Evolutionary conservation across 2,113 vertebrate species (phyloP).

Genomic region (Psittacus erithacus): DNA sequence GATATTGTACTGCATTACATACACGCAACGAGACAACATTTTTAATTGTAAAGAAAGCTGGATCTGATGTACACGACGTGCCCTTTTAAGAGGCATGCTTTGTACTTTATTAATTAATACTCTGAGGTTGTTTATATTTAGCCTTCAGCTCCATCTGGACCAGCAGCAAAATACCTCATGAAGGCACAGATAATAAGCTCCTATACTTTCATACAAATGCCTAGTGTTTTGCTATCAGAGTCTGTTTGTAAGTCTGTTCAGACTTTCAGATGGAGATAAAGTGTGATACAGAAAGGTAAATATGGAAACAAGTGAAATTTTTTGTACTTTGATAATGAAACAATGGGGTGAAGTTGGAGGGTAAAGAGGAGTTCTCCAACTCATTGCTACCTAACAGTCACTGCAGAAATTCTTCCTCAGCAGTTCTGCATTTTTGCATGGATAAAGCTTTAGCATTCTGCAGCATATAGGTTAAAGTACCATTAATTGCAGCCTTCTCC

Average conservation of each 20-base stretch:
- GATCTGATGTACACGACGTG: neutral
- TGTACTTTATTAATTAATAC: slow-evolving; percentile 62
- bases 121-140: slow-evolving; percentile 61
- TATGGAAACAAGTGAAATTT: neutral
- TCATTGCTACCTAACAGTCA: neutral
- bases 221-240: slow-evolving; percentile 28
- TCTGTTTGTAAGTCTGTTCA: slow-evolving; percentile 36
- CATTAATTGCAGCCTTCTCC: neutral
- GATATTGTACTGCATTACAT: neutral
- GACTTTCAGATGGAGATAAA: slow-evolving; percentile 4
- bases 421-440: neutral
- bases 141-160: slow-evolving; percentile 51
- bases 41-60: neutral
- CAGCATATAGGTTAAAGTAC: neutral
- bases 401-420: neutral
- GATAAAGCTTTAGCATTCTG: neutral
- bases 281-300: neutral
- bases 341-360: neutral
- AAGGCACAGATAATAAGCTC: slow-evolving; percentile 51
- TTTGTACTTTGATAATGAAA: neutral
- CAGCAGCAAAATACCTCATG: slow-evolving; percentile 34
- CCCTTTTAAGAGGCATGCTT: slow-evolving; percentile 40
- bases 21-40: neutral
- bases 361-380: neutral
- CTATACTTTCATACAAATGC: slow-evolving; percentile 16